Evolutionary conservation across 2,113 vertebrate species (phyloP).

Genomic region (Butorides virescens): DNA sequence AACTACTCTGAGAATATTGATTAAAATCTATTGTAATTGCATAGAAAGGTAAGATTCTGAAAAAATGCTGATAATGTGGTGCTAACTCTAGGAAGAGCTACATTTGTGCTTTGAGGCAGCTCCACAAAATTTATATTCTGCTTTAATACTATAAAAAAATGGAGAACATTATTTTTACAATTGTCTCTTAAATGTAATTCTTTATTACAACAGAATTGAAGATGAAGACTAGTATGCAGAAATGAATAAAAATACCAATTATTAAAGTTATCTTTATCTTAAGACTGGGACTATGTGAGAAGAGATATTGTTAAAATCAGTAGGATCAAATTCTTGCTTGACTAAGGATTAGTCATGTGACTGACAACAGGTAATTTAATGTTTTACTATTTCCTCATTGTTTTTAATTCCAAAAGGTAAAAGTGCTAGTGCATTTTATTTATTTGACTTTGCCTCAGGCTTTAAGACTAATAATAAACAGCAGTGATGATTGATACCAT

Average conservation of each 20-base stretch:
- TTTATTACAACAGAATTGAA: not conserved
- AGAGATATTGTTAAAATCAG: not conserved
- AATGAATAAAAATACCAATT: not conserved
- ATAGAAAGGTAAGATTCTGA: not conserved
- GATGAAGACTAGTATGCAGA: not conserved
- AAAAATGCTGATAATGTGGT: not conserved
- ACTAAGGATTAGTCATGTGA: not conserved
- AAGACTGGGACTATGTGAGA: not conserved
- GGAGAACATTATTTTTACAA: not conserved
- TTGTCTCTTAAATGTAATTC: not conserved
- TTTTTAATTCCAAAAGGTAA: not conserved
- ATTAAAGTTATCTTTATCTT: not conserved
- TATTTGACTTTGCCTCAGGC: slow-evolving; percentile 53
- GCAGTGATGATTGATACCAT: slow-evolving; percentile 6
- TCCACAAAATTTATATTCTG: not conserved
- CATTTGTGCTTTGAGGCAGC: not conserved
- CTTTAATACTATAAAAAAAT: not conserved
- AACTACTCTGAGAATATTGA: not conserved
- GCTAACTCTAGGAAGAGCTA: not conserved
- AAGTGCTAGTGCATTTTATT: slow-evolving; percentile 33
- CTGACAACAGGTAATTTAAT: not conserved
- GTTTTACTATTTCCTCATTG: not conserved
- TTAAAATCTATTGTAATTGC: not conserved
- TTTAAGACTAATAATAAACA: slow-evolving; percentile 40
- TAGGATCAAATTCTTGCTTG: not conserved